These are phyloP conservation scores for Drosophila tanythrix DNA, from an alignment of 2,888 invertebrate genomes.

Conservation along the genomic window DNA sequence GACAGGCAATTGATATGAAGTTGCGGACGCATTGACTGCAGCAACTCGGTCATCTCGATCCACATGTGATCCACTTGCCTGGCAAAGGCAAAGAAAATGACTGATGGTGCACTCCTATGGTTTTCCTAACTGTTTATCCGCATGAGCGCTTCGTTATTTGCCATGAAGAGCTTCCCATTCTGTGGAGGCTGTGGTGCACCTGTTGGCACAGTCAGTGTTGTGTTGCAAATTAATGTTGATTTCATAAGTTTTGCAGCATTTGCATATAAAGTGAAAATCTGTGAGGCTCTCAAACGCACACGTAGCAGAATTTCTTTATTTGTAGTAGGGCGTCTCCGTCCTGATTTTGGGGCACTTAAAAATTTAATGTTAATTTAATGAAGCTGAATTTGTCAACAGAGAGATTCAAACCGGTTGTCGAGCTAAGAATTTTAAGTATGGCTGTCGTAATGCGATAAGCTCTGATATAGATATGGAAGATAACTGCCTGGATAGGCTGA, in stretches of 20 bases:
- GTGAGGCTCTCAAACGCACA: constrained; percentile 36
- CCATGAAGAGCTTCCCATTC: constrained; percentile 55
- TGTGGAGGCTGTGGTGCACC: constrained; percentile 40
- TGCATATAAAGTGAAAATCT: constrained; percentile 59
- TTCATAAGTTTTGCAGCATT: constrained; percentile 58
- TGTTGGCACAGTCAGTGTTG: constrained; percentile 43
- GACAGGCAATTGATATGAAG: constrained; percentile 44
- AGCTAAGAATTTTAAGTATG: constrained; percentile 33
- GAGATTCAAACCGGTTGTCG: constrained; percentile 52
- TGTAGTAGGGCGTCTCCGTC: constrained; percentile 22
- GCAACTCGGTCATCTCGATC: constrained; percentile 60
- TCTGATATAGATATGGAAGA: constrained; percentile 63
- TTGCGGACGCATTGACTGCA: constrained; percentile 44
- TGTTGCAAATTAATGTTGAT: constrained; percentile 69
- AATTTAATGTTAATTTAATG: constrained; percentile 55
- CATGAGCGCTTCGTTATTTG: constrained; percentile 60
- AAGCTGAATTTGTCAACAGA: constrained; percentile 52
- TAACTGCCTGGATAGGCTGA: constrained; percentile 53
- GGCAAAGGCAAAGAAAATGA: constrained; percentile 28
- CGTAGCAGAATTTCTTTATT: background rate
- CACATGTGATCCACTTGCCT: constrained; percentile 65
- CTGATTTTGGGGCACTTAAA: constrained; percentile 23
- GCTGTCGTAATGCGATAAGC: constrained; percentile 61
- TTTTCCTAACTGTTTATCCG: constrained; percentile 76
- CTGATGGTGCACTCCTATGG: constrained; percentile 62